Conservation (phyloP, 2,888 invertebrate species). For the Aspidiotus rigidus region DNA sequence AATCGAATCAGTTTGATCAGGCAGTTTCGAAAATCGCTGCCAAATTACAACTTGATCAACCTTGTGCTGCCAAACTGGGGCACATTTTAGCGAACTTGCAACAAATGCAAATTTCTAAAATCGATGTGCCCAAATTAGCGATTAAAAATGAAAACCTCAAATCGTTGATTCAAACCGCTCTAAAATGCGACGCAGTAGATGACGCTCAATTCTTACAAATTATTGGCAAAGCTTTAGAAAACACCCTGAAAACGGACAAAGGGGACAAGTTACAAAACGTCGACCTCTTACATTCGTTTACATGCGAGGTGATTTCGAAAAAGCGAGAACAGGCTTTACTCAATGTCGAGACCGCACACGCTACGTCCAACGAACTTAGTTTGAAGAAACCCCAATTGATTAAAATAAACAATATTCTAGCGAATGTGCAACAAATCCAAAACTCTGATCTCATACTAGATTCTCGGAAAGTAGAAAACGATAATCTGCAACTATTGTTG, state of each 20-base stretch:
- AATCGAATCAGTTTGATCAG: neutral
- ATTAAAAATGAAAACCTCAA: slow-evolving; percentile 9
- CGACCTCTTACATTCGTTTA: neutral
- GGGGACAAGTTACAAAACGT: slow-evolving; percentile 9
- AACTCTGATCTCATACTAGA: neutral
- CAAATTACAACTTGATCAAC: slow-evolving; percentile 43
- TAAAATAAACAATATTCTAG: slow-evolving; percentile 45
- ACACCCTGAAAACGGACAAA: neutral
- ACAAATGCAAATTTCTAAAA: neutral
- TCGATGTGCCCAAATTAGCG: neutral
- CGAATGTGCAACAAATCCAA: slow-evolving; percentile 35
- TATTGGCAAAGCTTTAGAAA: slow-evolving; percentile 3
- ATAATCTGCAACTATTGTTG: slow-evolving; percentile 7
- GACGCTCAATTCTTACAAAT: slow-evolving; percentile 34
- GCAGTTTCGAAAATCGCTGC: slow-evolving; percentile 36
- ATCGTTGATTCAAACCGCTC: neutral
- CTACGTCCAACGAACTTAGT: slow-evolving; percentile 42
- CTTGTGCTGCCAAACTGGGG: slow-evolving; percentile 44
- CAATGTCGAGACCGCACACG: slow-evolving; percentile 40
- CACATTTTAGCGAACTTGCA: slow-evolving; percentile 42
- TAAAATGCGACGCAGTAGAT: slow-evolving; percentile 42
- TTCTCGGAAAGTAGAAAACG: slow-evolving; percentile 1
- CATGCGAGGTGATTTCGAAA: neutral
- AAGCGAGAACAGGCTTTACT: slow-evolving; percentile 39
- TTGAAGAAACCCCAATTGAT: slow-evolving; percentile 43